Base-by-base conservation (phyloP, 2,113 vertebrate species). In the Macquaria australasica region DNA sequence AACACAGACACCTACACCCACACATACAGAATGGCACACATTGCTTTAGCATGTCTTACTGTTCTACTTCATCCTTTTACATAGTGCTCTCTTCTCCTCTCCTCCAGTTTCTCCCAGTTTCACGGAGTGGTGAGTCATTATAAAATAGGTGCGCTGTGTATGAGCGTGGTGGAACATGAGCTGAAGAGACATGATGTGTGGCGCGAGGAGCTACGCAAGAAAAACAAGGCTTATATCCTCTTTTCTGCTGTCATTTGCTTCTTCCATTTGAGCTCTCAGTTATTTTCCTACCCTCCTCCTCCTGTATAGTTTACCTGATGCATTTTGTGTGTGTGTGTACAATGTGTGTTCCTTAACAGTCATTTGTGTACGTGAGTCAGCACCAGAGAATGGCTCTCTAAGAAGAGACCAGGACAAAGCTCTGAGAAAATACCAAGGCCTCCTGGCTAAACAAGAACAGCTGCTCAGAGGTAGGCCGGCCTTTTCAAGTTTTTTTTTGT, bases 181-280 rank as follows among this genome's bases (percentile, higher is more conserved):
- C 95, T 99, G 93, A 99, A 99, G 95, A 96, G 98, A 87, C 96
- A 98, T 9, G 97, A 99, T 16, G 96, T 98, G 70, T 99, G 98
- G 98, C 96, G 98, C 74, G 98, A 99, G 86, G 98, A 99, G 89
- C 96, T 99, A 48, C 96, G 95, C 92, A 99, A 98, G 93, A 99
- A 99, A 93, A 98, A 97, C 91, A 98, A 97, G 92, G 96, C 97
- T 90, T 97, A 99, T 99, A 99, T 99, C 98, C 97, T 99, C 97
- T 95, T 8, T 58, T 21, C 5, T 51, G 6, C 10, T 50, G 15
- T 41, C 15, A 21, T 64, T 31, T 71, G 2, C 25, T 34, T 28
- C 4, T 18, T 64, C 0, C 4, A 2, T 43, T 62, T 16, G 34
- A 25, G n/a, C 43, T 51, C 9, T 11, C 1, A 5, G 5, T 43